phyloP scores from a whole-genome alignment of 2,113 vertebrate species.

The Coracopsis vasa region DNA sequence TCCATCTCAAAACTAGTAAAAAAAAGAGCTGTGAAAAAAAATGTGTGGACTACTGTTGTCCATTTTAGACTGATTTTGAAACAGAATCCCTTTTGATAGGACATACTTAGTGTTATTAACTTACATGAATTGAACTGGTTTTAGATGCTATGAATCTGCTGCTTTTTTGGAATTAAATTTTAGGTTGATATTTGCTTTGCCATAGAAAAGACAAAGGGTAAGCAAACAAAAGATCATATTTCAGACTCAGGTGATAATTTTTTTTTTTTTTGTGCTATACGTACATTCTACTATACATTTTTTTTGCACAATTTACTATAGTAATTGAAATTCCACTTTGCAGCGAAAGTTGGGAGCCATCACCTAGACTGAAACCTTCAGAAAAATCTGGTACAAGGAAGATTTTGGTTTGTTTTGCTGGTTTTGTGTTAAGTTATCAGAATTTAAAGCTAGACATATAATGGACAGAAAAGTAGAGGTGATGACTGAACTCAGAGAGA shows the following conservation, averaged over 20 bases:
- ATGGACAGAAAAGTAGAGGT: neutral
- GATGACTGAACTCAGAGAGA: neutral
- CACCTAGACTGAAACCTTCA: neutral
- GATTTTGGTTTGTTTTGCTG: neutral
- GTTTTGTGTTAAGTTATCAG: neutral
- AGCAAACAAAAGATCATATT: neutral
- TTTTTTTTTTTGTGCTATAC: neutral
- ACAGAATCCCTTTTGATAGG: neutral
- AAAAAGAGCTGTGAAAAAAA: neutral
- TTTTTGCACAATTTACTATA: neutral
- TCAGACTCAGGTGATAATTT: neutral
- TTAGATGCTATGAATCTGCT: neutral
- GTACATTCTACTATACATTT: neutral
- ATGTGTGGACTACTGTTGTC: neutral
- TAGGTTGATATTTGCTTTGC: neutral
- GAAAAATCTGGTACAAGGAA: neutral
- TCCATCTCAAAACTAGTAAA: neutral
- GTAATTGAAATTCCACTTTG: neutral
- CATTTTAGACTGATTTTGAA: neutral
- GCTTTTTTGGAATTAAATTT: neutral
- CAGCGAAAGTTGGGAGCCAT: neutral
- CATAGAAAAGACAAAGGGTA: neutral
- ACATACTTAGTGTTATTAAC: neutral
- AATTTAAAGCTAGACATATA: neutral
- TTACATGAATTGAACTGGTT: neutral